Base-by-base conservation (phyloP, 2,113 vertebrate genomes). In the Psephotus haematonotus region DNA sequence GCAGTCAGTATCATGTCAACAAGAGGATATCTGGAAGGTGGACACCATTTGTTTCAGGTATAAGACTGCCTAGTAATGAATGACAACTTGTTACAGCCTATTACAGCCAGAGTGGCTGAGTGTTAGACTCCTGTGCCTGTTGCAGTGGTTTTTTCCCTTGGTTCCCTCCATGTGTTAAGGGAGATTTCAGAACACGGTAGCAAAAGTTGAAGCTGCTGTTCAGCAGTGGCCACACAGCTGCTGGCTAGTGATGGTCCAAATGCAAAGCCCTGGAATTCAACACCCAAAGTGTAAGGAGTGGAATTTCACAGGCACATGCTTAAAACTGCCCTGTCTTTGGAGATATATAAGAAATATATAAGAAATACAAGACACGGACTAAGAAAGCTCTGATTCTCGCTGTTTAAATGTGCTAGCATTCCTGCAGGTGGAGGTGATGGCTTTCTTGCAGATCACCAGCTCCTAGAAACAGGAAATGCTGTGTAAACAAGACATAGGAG, bases 11-110 rank as follows among this genome's bases (percentile, higher is more conserved):
- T 78, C 65, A 7, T 79, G 52, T 10, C 82, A 52, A 55, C 65
- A 69, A 90, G 93, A 91, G 87, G 59, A 68, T 70, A 94, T 85
- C n/a, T 91, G 76, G 76, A 82, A 96, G 77, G 74, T 85, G 78
- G 93, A 29, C 67, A 91, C 68, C 57, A 63, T 70, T 94, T 85
- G 28, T 78, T 93, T 86, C 59, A 55, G 35, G 3, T 22, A 17
- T 63, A 59, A 60, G 55, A 7, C 28, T 55, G 62, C 11, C 64
- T 82, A 60, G 64, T 65, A 72, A 53, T 20, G 52, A 88, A 81
- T 47, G 72, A 62, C 60, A 86, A 60, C 76, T 78, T 81, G 52
- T 88, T 75, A 64, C 9, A 78, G 69, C 27, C 27, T 52, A 31
- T 86, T 78, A 57, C 24, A 71, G 49, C 35, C 2, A 3, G 43